Evolutionary conservation across 2,797 vertebrate species (phyloP), one percentile per base, ranked within the genome.

Genomic region (Cirrhinus molitorella): DNA sequence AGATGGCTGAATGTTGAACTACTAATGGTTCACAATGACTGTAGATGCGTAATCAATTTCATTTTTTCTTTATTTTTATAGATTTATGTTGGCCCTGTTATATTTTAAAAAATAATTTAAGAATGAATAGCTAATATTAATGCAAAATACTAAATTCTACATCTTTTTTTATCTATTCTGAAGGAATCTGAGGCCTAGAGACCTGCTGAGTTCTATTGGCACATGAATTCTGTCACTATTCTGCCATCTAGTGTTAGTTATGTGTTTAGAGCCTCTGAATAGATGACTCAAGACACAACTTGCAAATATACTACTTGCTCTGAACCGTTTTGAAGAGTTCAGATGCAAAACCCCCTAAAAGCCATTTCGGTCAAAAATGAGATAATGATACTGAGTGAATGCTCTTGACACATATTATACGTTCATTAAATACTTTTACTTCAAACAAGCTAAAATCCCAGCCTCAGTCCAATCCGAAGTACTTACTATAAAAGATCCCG

Each of bases 181-280:
- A 68, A 67, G 34, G 61, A 83, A 57, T 83, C 31, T 43, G 13
- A 57, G 23, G 14, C 3, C 70, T 14, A 16, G 31, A 40, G 51
- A 28, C 17, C 61, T 66, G 59, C 28, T n/a, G 61, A 12, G 63
- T 7, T 67, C 45, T 21, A 34, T 45, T 17, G 34, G 34, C 17
- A 43, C 37, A 28, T 68, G 67, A 83, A 83, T 34, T 37, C 61
- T 83, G 83, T 65, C 68, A 73, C 81, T 78, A 68, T 78, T 68
- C 81, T 88, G 87, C 87, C 87, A 85, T 84, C 87, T 88, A 81
- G 81, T 84, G 85, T 83, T 81, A 8, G 25, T 37, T 43, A 17
- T 45, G 45, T 49, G 49, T 53, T 40, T 49, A 37, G 21, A 25
- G 34, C 13, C 21, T 23, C 10, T 51, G n/a, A 88, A 91, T 89